Conservation (phyloP, 2,797 vertebrate genomes). For the Microchirus variegatus region DNA sequence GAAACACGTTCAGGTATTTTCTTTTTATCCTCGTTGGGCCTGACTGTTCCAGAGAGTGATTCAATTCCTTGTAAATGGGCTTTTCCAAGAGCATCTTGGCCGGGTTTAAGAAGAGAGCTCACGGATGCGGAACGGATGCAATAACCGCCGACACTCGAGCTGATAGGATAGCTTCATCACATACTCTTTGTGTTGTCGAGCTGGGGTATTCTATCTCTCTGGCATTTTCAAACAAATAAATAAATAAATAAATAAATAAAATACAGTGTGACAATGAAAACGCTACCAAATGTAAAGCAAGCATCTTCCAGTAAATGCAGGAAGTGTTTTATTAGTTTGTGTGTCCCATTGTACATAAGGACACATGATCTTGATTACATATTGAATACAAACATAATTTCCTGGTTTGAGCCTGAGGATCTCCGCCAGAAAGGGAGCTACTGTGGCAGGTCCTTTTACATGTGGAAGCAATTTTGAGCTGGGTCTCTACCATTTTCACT, state of each 20-base stretch:
- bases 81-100: constrained; percentile 57
- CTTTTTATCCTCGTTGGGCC: constrained; percentile 13
- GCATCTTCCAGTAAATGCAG: background rate
- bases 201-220: constrained; percentile 34
- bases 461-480: too few species aligned
- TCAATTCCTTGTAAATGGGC: constrained; percentile 65
- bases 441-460: too few species aligned
- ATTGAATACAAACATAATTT: too few species aligned
- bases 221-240: constrained; percentile 19
- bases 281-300: background rate
- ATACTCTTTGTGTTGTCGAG: constrained; percentile 59
- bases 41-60: constrained; percentile 60
- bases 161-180: constrained; percentile 72
- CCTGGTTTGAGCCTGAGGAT: too few species aligned
- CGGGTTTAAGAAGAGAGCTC: constrained; percentile 55
- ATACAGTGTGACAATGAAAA: constrained; percentile 4
- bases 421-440: too few species aligned
- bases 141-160: constrained; percentile 51
- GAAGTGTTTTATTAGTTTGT: background rate
- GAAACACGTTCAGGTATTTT: constrained; percentile 18
- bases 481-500: too few species aligned
- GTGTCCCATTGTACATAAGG: too few species aligned
- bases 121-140: constrained; percentile 68
- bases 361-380: too few species aligned
- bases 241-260: constrained; percentile 21